Evolutionary conservation across 2,888 invertebrate genomes (phyloP).

Genomic region (Drepana falcataria): DNA sequence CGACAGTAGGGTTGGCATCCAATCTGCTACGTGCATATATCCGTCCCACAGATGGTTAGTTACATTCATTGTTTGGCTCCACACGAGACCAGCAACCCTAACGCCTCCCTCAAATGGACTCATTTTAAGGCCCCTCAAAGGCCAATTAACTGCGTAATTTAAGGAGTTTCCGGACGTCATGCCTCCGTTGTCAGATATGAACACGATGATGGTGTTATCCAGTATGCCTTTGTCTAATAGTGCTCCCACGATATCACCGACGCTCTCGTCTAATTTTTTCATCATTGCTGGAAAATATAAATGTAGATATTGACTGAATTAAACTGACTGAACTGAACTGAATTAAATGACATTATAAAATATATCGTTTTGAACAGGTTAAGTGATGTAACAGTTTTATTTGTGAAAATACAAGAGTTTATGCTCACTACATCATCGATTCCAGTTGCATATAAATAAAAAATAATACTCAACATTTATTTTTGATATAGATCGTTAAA

Average conservation of each 20-base stretch:
- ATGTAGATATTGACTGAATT: neutral
- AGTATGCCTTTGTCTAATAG: constrained; percentile 83
- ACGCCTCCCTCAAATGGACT: constrained; percentile 92
- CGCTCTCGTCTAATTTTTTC: constrained; percentile 89
- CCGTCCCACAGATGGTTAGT: constrained; percentile 66
- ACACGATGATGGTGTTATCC: constrained; percentile 89
- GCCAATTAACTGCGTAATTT: constrained; percentile 89
- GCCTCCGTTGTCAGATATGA: constrained; percentile 93
- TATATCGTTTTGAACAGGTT: no score
- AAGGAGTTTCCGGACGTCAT: constrained; percentile 84
- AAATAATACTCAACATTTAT: no score
- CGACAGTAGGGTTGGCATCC: constrained; percentile 85
- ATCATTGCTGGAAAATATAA: constrained; percentile 84
- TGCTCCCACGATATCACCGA: constrained; percentile 86
- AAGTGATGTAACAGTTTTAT: no score
- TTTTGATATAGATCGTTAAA: no score
- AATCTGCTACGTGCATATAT: constrained; percentile 88
- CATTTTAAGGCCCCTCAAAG: constrained; percentile 86
- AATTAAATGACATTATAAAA: no score
- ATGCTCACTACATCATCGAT: no score
- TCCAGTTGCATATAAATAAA: no score
- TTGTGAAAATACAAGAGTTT: no score
- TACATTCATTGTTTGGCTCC: constrained; percentile 65
- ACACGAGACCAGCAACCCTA: constrained; percentile 84
- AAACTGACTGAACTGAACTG: no score